Evolutionary conservation across 2,888 invertebrate genomes (phyloP), one percentile per base, ranked within the genome.

Genomic region (Blomia tropicalis): DNA sequence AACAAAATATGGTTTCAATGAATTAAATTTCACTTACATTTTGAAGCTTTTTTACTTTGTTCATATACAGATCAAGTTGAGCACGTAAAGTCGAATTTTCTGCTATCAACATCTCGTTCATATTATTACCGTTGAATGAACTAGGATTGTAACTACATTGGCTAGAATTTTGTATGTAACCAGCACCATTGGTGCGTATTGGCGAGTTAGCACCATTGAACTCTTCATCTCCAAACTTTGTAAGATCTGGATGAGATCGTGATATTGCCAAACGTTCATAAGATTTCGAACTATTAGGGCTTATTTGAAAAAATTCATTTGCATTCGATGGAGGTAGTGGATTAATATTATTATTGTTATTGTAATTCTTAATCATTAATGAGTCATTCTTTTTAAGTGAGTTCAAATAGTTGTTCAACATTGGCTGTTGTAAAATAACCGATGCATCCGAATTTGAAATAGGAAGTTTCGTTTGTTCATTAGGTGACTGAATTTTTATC

Each of bases 71-170:
- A 62, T 84, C 83, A n/a, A 90, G 76, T 73, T 90, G 88, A 60
- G 83, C 77, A 75, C 88, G 85, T 66, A 91, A 79, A 67, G 82
- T 81, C 70, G 83, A 83, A 73, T 89, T 89, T 76, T 91, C 90
- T 59, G 85, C 83, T 59, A 85, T 83, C 14, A 90, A 77, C 63
- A 85, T 81, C 71, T 88, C 86, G 17, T 89, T 81, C 76, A 87
- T 84, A 43, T 62, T 58, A 31, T 62, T 36, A 69, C 86, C 14
- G 27, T 47, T 7, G 22, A 69, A 23, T 71, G 61, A 19, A 60
- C 47, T 54, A 62, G 62, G 14, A 44, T 2, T 54, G 51, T 27
- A 22, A 47, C 51, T n/a, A 41, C 17, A 51, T 51, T 2, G 22
- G 14, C 2, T n/a, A n/a, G n/a, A n/a, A n/a, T n/a, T n/a, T n/a